These are phyloP conservation scores for Bicyclus anynana DNA, from an alignment of 1,140 invertebrate genomes.

Conservation along the genomic window DNA sequence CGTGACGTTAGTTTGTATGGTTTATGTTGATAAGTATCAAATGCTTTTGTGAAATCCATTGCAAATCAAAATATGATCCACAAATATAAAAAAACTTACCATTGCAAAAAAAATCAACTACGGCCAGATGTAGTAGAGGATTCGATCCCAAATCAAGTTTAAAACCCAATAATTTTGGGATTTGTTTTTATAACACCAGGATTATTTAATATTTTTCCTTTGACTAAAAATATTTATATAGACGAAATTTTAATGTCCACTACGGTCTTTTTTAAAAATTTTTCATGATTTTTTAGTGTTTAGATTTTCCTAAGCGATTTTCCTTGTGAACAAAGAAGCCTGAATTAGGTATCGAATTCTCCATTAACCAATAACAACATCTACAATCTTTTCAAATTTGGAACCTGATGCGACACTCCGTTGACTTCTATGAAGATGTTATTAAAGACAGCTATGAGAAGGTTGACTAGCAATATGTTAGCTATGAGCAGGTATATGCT, in stretches of 20 bases:
- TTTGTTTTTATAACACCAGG: too few species aligned
- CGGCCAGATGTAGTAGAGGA: neutral
- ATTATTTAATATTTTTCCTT: too few species aligned
- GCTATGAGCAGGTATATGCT: constrained; percentile 96
- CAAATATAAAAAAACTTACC: constrained; percentile 5
- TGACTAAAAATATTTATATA: too few species aligned
- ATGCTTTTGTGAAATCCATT: neutral
- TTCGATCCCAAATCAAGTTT: too few species aligned
- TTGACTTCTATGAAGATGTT: constrained; percentile 98
- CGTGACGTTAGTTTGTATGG: too few species aligned
- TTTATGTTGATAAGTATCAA: neutral
- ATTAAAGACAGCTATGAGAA: constrained; percentile 98
- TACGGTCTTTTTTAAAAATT: too few species aligned
- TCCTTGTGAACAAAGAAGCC: too few species aligned
- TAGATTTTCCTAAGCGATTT: too few species aligned
- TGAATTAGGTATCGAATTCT: too few species aligned
- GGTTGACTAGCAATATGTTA: constrained; percentile 97
- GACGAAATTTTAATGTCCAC: too few species aligned
- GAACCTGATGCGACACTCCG: constrained; percentile 92
- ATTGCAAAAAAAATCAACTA: constrained; percentile 24
- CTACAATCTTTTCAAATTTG: constrained; percentile 24
- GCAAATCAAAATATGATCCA: constrained; percentile 10
- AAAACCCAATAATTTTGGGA: too few species aligned
- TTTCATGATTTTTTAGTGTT: too few species aligned
- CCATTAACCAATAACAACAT: constrained; percentile 38